phyloP scores from a whole-genome alignment of 1,140 invertebrate genomes.

The Meloidogyne hapla region DNA sequence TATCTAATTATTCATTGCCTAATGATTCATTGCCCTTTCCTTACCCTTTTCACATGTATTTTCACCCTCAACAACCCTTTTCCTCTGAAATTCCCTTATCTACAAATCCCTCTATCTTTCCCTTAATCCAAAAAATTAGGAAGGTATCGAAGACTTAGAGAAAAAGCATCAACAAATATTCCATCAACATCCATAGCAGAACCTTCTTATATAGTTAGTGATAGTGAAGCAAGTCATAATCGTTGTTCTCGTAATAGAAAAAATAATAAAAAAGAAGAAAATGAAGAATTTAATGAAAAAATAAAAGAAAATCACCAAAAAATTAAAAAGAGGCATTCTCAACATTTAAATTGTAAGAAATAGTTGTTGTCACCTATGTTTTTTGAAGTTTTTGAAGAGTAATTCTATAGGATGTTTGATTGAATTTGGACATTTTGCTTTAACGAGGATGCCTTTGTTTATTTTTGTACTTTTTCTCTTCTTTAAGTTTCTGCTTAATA shows the following conservation, averaged over 20 bases:
- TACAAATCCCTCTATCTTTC: not conserved
- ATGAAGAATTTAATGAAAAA: not conserved
- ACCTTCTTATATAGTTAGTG: not conserved
- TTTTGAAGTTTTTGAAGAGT: no score
- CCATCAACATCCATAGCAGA: not conserved
- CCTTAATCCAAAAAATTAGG: not conserved
- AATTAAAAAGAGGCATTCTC: not conserved
- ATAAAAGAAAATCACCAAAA: not conserved
- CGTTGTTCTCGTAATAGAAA: not conserved
- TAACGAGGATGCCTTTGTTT: no score
- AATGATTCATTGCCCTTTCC: no score
- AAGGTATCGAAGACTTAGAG: constrained; percentile 9
- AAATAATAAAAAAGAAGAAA: not conserved
- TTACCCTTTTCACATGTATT: no score
- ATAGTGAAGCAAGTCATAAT: not conserved
- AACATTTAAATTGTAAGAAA: no score
- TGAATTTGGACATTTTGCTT: no score
- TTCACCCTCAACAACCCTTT: no score
- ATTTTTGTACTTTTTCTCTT: no score
- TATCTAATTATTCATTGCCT: no score
- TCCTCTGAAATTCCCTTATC: not conserved
- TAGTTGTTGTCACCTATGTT: no score
- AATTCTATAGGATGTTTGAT: no score
- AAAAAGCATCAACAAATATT: constrained; percentile 4
- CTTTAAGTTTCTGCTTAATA: no score